Percentiles rank a stretch among this genome's conserved stretches.
Conservation (phyloP, 92 coral and sea anemone genomes). For the Porites cylindrica region DNA sequence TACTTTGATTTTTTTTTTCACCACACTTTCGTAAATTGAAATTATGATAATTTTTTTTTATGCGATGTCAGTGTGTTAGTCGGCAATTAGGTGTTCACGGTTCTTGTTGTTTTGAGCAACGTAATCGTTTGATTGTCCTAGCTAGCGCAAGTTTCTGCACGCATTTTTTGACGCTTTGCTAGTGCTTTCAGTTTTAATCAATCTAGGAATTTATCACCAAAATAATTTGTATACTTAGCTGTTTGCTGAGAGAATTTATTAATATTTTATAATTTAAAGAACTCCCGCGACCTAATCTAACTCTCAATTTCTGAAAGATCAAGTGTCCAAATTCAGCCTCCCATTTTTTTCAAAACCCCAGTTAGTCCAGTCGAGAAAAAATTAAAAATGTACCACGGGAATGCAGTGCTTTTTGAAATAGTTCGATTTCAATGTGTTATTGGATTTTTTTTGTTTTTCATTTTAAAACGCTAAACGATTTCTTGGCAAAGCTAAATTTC, state of each 20-base stretch:
- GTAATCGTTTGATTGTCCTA: too few species aligned
- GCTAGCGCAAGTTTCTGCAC: background rate
- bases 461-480: too few species aligned
- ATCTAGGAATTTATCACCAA: background rate
- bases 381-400: background rate
- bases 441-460: background rate
- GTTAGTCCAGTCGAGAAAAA: background rate
- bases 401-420: background rate
- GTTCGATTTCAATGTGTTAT: background rate
- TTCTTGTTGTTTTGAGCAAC: too few species aligned
- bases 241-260: background rate
- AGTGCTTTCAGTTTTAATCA: background rate
- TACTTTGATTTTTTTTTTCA: constrained; percentile 6
- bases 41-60: background rate
- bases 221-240: constrained; percentile 13
- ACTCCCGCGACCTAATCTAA: background rate
- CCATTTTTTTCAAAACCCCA: background rate
- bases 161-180: background rate
- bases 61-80: background rate
- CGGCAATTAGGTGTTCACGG: too few species aligned
- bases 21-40: background rate
- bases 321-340: background rate
- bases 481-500: too few species aligned
- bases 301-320: background rate
- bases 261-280: constrained; percentile 14